Conservation (phyloP, 2,797 vertebrate genomes). For the Scolopax rusticola region DNA sequence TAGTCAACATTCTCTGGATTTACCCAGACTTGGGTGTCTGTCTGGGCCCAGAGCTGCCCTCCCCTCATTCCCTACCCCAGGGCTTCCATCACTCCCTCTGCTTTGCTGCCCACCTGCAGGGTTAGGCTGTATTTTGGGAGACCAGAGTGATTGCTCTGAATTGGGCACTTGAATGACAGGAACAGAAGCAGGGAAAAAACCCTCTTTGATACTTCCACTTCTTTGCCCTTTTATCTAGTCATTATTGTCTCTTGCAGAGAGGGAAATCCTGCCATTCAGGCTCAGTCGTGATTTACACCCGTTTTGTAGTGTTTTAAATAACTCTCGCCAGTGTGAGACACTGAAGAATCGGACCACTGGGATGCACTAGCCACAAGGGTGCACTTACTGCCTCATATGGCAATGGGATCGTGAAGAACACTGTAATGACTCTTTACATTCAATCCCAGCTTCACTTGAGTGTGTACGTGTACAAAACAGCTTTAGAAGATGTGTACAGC, state of each 20-base stretch:
- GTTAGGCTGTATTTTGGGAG: not conserved
- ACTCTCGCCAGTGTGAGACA: not conserved
- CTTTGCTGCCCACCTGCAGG: not conserved
- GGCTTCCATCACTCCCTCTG: rapidly evolving
- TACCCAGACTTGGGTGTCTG: rapidly evolving
- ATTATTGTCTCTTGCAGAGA: slow-evolving; percentile 19
- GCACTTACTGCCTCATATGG: slow-evolving; percentile 24
- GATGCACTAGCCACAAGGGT: slow-evolving; percentile 37
- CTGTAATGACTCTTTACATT: slow-evolving; percentile 31
- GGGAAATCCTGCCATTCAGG: slow-evolving; percentile 37
- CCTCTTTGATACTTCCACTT: not conserved
- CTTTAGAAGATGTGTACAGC: not conserved
- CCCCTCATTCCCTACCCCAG: not conserved
- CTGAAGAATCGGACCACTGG: slow-evolving; percentile 24
- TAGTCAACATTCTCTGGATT: not conserved
- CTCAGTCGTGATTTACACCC: slow-evolving; percentile 21
- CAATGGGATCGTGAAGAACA: slow-evolving; percentile 23
- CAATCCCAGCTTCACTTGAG: not conserved
- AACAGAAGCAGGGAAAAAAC: not conserved
- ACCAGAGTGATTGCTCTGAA: not conserved
- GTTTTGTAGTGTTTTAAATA: slow-evolving; percentile 41
- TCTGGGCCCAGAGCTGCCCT: not conserved
- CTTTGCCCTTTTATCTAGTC: slow-evolving; percentile 26
- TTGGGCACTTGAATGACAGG: not conserved
- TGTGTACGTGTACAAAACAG: not conserved